Evolutionary conservation across 2,797 vertebrate species (phyloP), one percentile per base, ranked within the genome.

Genomic region (Lerista edwardsae): DNA sequence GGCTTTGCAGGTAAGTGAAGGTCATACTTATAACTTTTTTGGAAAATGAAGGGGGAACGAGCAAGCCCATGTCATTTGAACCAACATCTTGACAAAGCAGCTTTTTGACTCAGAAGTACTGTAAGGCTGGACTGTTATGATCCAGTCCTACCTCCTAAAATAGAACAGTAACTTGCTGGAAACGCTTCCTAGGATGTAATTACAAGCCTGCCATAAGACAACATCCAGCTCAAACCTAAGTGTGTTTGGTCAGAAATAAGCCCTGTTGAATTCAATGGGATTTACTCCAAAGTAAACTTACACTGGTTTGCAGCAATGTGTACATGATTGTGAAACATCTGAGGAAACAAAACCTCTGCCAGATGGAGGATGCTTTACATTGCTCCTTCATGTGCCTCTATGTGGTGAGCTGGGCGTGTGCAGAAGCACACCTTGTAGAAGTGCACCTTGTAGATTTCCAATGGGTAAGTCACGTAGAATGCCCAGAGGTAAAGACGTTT

Each of bases 51-150:
- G 65, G 9, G 25, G 29, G 88, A 82, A 79, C 44, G 0, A 67
- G 3, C 59, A 85, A 75, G n/a, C 64, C 29, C 21, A 87, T 44
- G 51, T 3, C 75, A 85, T 1, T 12, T 79, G 80, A 88, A 69
- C 17, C 72, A 29, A 73, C 78, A n/a, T 14, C 59, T 75, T 75
- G 51, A 17, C 19, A 68, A 79, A 81, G 61, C 79, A 23, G 34
- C 15, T 27, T 51, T 51, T 3, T 74, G 55, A 77, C 47, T 39
- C 31, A 78, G 41, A 82, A 79, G 7, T 34, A 14, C 62, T 86
- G 80, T 89, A 86, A 62, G 1, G 77, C 75, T 62, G 81, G n/a
- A 86, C 36, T 44, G 15, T 62, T 41, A 41, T 36, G 27, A 77
- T 41, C 36, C 59, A 77, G 59, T 62, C 44, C 36, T 41, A 34